Conservation (phyloP, 2,888 invertebrate species). For the Luffia ferchaultella region DNA sequence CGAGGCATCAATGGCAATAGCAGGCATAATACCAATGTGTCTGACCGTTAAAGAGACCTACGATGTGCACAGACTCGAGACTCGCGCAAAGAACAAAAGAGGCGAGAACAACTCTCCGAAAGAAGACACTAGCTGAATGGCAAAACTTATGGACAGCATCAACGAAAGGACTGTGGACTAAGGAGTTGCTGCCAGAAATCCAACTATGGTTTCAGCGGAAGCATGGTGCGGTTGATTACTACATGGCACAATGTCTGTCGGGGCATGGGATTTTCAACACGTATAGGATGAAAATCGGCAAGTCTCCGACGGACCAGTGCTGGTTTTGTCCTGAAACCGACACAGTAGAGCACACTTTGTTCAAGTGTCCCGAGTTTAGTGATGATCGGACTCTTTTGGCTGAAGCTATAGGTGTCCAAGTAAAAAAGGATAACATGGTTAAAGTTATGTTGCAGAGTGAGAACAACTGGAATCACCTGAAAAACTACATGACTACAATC, state of each 20-base stretch:
- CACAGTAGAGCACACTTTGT: neutral
- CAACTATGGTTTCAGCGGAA: neutral
- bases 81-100: neutral
- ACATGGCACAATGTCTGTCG: neutral
- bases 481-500: no score
- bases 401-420: no score
- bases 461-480: no score
- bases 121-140: neutral
- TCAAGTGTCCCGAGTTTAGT: neutral
- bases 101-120: neutral
- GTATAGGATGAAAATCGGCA: neutral
- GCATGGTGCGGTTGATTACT: neutral
- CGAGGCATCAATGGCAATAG: neutral
- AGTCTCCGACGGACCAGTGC: neutral
- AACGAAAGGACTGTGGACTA: neutral
- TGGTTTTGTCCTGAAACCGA: neutral
- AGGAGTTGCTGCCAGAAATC: neutral
- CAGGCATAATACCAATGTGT: neutral
- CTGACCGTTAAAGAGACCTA: neutral
- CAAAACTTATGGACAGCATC: neutral
- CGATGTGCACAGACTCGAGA: constrained; percentile 1
- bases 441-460: no score
- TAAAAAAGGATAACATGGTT: no score
- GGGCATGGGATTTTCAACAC: neutral
- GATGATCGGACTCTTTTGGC: no score